Evolutionary conservation across 1,140 invertebrate species (phyloP).

Genomic region (Choristoneura fumiferana): DNA sequence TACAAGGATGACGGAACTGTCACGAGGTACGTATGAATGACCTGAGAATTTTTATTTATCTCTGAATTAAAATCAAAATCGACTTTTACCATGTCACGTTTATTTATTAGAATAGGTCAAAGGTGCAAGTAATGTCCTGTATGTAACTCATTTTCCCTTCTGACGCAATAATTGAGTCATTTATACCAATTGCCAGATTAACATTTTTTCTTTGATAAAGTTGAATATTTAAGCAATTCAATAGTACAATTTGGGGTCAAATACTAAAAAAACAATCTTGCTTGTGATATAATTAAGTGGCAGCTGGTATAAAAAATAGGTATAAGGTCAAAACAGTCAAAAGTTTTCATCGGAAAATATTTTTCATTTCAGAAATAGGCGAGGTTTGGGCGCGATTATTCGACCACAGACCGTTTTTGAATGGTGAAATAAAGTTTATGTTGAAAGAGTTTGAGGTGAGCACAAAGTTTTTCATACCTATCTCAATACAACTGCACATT

Average conservation of each 20-base stretch:
- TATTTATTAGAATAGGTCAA: neutral
- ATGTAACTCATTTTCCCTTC: neutral
- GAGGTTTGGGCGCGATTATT: conserved; percentile 91
- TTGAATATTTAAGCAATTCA: too few species aligned
- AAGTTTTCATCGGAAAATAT: conserved; percentile 18
- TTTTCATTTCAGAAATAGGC: conserved; percentile 82
- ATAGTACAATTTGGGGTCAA: too few species aligned
- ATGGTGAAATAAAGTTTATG: conserved; percentile 90
- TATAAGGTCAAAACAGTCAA: neutral
- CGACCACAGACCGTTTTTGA: conserved; percentile 90
- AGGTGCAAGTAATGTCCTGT: neutral
- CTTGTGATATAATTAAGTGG: too few species aligned
- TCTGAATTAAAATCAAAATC: neutral
- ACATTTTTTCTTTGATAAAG: too few species aligned
- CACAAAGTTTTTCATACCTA: conserved; percentile 9
- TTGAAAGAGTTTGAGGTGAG: conserved; percentile 89
- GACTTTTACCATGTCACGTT: conserved; percentile 1
- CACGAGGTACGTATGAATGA: conserved; percentile 53
- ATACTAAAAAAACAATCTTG: too few species aligned
- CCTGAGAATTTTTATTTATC: conserved; percentile 3
- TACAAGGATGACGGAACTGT: conserved; percentile 62
- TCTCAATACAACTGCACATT: conserved; percentile 22
- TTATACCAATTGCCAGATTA: neutral
- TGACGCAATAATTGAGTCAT: neutral
- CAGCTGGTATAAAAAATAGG: too few species aligned